Base-by-base conservation (phyloP, 2,888 invertebrate species). In the Athrips mouffetella region DNA sequence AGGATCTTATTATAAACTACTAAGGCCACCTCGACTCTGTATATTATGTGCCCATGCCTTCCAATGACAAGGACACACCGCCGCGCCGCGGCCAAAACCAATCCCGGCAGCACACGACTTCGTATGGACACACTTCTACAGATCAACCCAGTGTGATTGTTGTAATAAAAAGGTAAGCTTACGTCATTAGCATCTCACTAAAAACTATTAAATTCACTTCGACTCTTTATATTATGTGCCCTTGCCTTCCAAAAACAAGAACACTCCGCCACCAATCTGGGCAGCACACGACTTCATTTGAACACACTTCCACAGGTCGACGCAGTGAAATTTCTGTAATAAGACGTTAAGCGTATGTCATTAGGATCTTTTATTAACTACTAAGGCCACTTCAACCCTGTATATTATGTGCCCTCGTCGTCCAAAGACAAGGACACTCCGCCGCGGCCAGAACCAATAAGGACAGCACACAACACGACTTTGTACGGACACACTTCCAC, bases 241-340 rank as follows among this genome's bases (percentile, higher is more conserved):
- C 1, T 48, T 70, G 0, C 52, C 69, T 0, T 52, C 64, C 65
- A 78, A 81, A 1, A 73, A 77, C 64, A 77, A 81, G 1, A 73
- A 77, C 15, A 50, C 72, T 1, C 58, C 69, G 0, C n/a, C n/a
- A 45, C 76, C 78, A 0, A 59, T 67, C 7, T 63, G 77, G 45
- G 72, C 83, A 1, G 78, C 87, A 15, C 95, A 94, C 67, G 94
- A 95, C 74, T 97, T 98, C 69, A 91, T 96, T 47, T 90, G 96
- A 47, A 96, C 96, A 1, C 96, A 97, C 76, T 97, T 98, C 72
- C 93, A 95, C 70, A 91, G 95, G 48, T 94, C 95, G 0, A 96
- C 97, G 2, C 95, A 95, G 71, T 98, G 98, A 73, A 95, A 96
- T 76, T 97, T 96, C 76, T 98, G 98, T 83, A 94, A 94, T 51